Evolutionary conservation across 2,797 vertebrate species (phyloP), one percentile per base, ranked within the genome.

Genomic region (Acrocephalus scirpaceus): DNA sequence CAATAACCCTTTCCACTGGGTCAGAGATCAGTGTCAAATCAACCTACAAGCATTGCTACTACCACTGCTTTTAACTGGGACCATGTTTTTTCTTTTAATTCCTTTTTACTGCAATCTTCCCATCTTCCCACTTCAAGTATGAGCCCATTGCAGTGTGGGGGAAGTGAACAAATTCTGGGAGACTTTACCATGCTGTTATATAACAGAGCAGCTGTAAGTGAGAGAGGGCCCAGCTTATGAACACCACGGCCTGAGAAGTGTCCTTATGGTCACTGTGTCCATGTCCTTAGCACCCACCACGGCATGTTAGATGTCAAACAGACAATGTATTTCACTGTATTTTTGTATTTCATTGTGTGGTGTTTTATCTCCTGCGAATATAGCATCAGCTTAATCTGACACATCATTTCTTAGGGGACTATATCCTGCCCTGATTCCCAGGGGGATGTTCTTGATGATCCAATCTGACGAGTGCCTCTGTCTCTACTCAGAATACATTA

Each of bases 401-500:
- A 84, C 80, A 92, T 90, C 3, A 2, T 74, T 92, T 93, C 95
- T 96, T 92, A 92, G 74, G 86, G 95, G 95, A 82, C 82, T 93
- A 61, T 57, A 96, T 77, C 90, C 88, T 94, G 77, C 67, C 80
- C 80, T 79, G 88, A 86, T 60, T 95, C 96, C 91, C 95, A 92
- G 86, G 86, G 93, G 95, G 89, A 96, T 77, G 71, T 95, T 92
- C 77, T 74, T 71, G 77, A 96, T 95, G 96, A 97, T 96, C 90
- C 90, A 94, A 92, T 89, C 83, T 96, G 94, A 96, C 83, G 93
- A 85, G 71, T 79, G 86, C 90, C 86, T 96, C 90, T 96, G 93
- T 95, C 92, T 95, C 93, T 95, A 92, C 65, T 95, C 96, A 94
- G 93, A 96, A 95, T 71, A 94, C 90, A 95, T 96, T 95, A 95